A percentile compares a stretch with the other conserved stretches of the same genome.
phyloP scores from a whole-genome alignment of 2,797 vertebrate species.

The Anguilla obscura region DNA sequence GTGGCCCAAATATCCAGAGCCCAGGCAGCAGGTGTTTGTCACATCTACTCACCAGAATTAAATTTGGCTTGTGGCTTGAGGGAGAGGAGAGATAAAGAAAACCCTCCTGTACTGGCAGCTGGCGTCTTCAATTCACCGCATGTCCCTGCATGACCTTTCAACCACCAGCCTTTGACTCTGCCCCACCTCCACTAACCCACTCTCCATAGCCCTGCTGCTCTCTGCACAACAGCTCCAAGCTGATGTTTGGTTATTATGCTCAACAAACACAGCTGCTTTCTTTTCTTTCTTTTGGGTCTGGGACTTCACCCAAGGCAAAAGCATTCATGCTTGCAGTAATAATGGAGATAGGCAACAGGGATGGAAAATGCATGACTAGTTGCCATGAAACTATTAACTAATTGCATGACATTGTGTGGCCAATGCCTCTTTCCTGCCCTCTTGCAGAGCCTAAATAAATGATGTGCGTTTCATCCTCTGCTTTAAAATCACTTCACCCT shows the following conservation, averaged over 20 bases:
- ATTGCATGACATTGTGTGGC: background rate
- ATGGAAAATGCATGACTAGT: background rate
- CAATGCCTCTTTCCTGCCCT: background rate
- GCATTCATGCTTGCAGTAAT: background rate
- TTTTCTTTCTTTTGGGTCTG: background rate
- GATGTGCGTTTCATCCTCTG: background rate
- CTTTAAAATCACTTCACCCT: constrained; percentile 11
- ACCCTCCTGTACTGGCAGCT: background rate
- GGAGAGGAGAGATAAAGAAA: background rate
- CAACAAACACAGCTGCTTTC: background rate
- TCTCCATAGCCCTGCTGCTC: background rate
- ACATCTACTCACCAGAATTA: background rate
- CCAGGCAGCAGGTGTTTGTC: background rate
- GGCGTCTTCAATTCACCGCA: background rate
- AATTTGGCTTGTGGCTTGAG: background rate
- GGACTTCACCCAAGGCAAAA: background rate
- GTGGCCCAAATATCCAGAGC: background rate
- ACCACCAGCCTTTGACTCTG: background rate
- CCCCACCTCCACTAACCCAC: background rate
- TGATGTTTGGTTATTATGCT: background rate
- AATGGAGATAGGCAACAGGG: background rate
- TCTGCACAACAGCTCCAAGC: background rate
- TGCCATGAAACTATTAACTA: constrained; percentile 1
- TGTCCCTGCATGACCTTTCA: background rate
- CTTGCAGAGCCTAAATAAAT: background rate